A percentile compares a stretch with the other conserved stretches of the same genome.
Evolutionary conservation across 2,113 vertebrate genomes (phyloP).

Genomic region (Collichthys lucidus): DNA sequence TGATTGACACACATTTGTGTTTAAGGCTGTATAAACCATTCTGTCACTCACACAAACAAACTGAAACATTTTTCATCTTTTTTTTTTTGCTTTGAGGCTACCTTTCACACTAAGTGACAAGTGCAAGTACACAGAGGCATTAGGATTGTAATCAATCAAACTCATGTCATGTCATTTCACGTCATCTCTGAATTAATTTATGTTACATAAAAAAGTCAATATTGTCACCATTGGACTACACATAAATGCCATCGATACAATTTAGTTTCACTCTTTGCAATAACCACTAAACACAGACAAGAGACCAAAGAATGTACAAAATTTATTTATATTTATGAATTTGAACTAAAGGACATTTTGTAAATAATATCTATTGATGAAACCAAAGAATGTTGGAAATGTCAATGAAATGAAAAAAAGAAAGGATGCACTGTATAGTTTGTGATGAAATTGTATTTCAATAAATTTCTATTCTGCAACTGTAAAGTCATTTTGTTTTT

Average conservation of each 20-base stretch:
- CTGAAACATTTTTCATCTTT: slow-evolving; percentile 12
- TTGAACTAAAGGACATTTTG: slow-evolving; percentile 69
- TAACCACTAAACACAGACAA: slow-evolving; percentile 67
- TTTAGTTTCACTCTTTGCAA: slow-evolving; percentile 32
- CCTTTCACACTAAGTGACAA: neutral
- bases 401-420: slow-evolving; percentile 41
- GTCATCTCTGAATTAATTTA: neutral
- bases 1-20: slow-evolving; percentile 46
- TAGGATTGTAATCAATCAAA: slow-evolving; percentile 1
- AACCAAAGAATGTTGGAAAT: slow-evolving; percentile 59
- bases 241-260: neutral
- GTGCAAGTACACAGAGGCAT: neutral
- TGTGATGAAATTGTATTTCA: slow-evolving; percentile 59
- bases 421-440: slow-evolving; percentile 72
- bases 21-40: slow-evolving; percentile 27
- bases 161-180: neutral
- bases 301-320: slow-evolving; percentile 79
- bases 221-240: slow-evolving; percentile 2
- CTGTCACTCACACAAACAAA: slow-evolving; percentile 23
- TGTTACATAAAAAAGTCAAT: neutral
- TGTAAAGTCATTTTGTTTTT: slow-evolving; percentile 11
- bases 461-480: slow-evolving; percentile 71
- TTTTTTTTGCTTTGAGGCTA: slow-evolving; percentile 26
- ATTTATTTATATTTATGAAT: slow-evolving; percentile 80
- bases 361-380: slow-evolving; percentile 73